phyloP scores from a whole-genome alignment of 2,888 invertebrate genomes.

The Dasysyrphus albostriatus region DNA sequence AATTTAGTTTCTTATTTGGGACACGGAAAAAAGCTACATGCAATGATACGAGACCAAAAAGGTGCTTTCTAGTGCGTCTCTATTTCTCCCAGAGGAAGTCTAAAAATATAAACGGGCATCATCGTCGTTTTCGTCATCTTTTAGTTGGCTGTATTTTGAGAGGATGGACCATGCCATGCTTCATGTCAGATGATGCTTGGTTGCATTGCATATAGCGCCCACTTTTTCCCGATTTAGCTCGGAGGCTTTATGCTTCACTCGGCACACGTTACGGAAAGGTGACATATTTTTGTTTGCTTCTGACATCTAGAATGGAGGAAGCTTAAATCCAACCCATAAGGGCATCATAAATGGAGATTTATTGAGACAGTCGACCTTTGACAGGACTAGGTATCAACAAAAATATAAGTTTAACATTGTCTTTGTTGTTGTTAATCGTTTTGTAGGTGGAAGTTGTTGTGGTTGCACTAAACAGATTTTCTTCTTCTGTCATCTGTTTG shows the following conservation, averaged over 20 bases:
- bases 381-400: constrained; percentile 17
- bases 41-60: constrained; percentile 5
- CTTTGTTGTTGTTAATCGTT: background rate
- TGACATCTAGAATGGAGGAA: background rate
- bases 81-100: constrained; percentile 63
- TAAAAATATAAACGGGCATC: constrained; percentile 56
- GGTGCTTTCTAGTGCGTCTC: constrained; percentile 41
- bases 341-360: constrained; percentile 42
- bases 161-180: constrained; percentile 39
- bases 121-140: constrained; percentile 62
- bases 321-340: constrained; percentile 40
- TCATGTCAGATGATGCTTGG: constrained; percentile 44
- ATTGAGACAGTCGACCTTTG: constrained; percentile 58
- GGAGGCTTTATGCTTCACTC: constrained; percentile 34
- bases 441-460: constrained; percentile 12
- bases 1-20: constrained; percentile 74
- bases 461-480: background rate
- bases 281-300: constrained; percentile 53
- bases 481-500: constrained; percentile 24
- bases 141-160: constrained; percentile 52
- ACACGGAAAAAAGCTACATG: constrained; percentile 22
- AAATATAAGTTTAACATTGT: background rate
- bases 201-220: constrained; percentile 63
- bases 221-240: constrained; percentile 64
- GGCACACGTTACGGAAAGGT: constrained; percentile 21